These are phyloP conservation scores for Aproaerema taeniolella DNA, from an alignment of 2,888 invertebrate species.

Conservation along the genomic window DNA sequence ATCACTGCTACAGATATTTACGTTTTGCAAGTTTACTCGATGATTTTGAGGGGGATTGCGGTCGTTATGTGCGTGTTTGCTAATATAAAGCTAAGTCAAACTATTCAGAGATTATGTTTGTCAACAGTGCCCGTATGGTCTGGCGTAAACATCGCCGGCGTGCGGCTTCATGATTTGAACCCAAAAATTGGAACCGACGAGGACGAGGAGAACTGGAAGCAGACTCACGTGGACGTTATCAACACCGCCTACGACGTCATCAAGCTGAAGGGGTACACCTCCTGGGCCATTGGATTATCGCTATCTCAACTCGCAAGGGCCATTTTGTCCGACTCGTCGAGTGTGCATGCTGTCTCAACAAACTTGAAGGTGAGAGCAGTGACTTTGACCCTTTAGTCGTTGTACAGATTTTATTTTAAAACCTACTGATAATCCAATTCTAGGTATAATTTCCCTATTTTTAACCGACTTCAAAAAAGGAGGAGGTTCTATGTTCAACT, in stretches of 20 bases:
- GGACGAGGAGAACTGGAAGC: conserved; percentile 88
- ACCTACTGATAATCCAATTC: too few species aligned
- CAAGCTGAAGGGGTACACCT: conserved; percentile 92
- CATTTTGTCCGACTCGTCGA: conserved; percentile 84
- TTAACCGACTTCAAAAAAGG: too few species aligned
- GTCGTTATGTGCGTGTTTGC: too few species aligned
- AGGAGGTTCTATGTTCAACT: too few species aligned
- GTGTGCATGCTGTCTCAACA: conserved; percentile 88
- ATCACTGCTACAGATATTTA: too few species aligned
- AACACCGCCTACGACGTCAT: conserved; percentile 93
- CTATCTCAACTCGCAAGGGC: conserved; percentile 83
- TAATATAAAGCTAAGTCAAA: too few species aligned
- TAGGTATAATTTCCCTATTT: too few species aligned
- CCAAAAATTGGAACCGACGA: conserved; percentile 82
- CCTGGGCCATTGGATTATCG: conserved; percentile 93
- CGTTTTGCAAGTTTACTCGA: too few species aligned
- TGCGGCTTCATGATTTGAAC: conserved; percentile 87
- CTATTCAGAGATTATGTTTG: too few species aligned
- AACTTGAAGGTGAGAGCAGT: conserved; percentile 79
- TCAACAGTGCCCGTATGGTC: conserved; percentile 95
- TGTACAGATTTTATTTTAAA: too few species aligned
- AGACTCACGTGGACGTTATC: conserved; percentile 87
- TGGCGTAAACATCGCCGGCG: conserved; percentile 94
- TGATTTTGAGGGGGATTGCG: too few species aligned
- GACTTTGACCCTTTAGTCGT: too few species aligned